Conservation (phyloP, 2,113 vertebrate genomes). For the Lasiurus cinereus region DNA sequence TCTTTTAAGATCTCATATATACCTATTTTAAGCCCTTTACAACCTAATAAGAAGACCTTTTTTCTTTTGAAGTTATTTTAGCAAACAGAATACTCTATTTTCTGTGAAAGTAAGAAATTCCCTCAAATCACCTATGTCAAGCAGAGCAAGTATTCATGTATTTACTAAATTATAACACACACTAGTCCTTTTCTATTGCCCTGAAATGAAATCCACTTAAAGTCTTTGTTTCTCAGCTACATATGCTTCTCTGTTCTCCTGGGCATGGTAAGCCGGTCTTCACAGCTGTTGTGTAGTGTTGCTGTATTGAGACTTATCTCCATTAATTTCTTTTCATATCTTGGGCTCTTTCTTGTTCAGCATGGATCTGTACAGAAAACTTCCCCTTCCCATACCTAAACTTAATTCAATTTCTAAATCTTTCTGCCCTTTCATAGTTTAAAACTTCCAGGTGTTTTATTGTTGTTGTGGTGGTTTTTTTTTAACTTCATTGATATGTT, state of each 20-base stretch:
- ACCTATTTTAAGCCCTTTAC: constrained; percentile 7
- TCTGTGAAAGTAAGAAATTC: neutral
- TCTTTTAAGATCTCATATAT: neutral
- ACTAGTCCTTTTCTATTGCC: neutral
- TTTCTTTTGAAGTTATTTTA: constrained; percentile 24
- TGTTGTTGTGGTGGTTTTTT: neutral
- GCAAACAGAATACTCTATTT: neutral
- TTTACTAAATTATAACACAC: constrained; percentile 14
- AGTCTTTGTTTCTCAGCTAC: constrained; percentile 3
- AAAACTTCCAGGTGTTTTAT: neutral
- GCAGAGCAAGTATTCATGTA: neutral
- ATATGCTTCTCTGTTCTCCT: neutral
- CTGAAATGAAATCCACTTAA: constrained; percentile 3
- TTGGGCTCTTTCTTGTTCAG: neutral
- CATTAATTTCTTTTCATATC: neutral
- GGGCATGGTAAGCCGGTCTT: neutral
- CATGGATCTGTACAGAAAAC: neutral
- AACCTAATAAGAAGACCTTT: neutral
- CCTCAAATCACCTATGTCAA: neutral
- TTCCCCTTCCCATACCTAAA: neutral
- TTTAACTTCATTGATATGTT: neutral
- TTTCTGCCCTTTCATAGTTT: neutral
- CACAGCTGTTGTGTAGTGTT: neutral
- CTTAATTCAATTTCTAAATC: neutral
- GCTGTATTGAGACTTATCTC: neutral